Evolutionary conservation across 2,888 invertebrate genomes (phyloP).

Genomic region (Lepidocyrtoides sp.): DNA sequence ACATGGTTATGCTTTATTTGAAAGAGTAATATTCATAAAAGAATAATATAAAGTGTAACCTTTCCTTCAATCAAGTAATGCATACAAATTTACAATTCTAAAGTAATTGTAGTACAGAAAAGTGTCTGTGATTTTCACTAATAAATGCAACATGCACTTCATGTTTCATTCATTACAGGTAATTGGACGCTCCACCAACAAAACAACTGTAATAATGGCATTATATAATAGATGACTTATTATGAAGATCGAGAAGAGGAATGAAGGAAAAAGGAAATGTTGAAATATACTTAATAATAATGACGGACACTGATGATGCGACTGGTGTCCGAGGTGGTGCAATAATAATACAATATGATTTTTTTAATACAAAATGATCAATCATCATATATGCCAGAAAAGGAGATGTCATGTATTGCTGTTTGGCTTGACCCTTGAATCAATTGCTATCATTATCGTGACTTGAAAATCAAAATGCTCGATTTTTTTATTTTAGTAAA

Average conservation of each 20-base stretch:
- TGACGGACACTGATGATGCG: neutral
- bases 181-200: constrained; percentile 5
- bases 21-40: neutral
- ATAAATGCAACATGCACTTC: constrained; percentile 32
- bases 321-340: neutral
- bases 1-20: neutral
- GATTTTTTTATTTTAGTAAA: neutral
- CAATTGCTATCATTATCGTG: constrained; percentile 44
- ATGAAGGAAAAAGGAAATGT: constrained; percentile 65
- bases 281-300: neutral
- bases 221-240: neutral
- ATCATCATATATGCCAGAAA: neutral
- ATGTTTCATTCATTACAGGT: constrained; percentile 27
- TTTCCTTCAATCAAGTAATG: constrained; percentile 45
- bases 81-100: neutral
- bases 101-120: neutral
- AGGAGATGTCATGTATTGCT: no score
- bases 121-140: neutral
- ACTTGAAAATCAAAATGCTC: constrained; percentile 57
- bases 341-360: neutral
- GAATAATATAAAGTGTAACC: constrained; percentile 18
- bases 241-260: neutral
- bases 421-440: constrained; percentile 32
- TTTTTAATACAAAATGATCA: no score
- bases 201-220: neutral